A percentile compares a stretch with the other conserved stretches of the same genome.
Conservation (phyloP, 1,140 invertebrate species). For the Zaprionus gabonicus region DNA sequence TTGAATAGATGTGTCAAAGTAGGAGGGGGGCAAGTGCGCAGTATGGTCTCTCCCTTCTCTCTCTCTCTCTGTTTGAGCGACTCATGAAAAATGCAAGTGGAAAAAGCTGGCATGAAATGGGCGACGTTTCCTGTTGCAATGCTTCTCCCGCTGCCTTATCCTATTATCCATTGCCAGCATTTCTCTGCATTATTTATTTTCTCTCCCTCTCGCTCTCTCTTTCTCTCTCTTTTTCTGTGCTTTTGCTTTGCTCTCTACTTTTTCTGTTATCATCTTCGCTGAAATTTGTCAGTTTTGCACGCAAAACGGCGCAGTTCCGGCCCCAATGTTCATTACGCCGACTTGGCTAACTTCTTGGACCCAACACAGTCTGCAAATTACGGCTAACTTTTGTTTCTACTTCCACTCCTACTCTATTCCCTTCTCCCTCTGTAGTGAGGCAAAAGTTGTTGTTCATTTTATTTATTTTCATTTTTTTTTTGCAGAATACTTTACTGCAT, state of each 20-base stretch:
- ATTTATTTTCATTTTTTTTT: neutral
- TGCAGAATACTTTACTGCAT: neutral
- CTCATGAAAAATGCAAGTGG: conserved; percentile 75
- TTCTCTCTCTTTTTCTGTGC: neutral
- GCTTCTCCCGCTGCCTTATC: conserved; percentile 45
- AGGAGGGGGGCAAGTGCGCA: neutral
- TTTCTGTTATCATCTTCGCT: conserved; percentile 12
- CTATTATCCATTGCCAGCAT: conserved; percentile 63
- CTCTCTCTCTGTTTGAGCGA: conserved; percentile 45
- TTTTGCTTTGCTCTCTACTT: neutral
- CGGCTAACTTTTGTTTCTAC: conserved; percentile 55
- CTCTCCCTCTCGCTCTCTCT: conserved; percentile 7
- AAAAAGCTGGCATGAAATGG: conserved; percentile 74
- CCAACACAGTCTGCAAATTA: conserved; percentile 58
- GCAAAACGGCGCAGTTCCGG: conserved; percentile 77
- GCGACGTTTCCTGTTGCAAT: conserved; percentile 65
- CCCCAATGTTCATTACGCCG: conserved; percentile 69
- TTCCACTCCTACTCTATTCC: neutral
- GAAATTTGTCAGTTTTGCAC: conserved; percentile 58
- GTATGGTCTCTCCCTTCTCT: neutral
- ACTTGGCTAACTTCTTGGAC: conserved; percentile 54
- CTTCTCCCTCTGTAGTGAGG: neutral
- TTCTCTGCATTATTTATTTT: conserved; percentile 38
- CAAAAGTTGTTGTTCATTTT: neutral
- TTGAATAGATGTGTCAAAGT: neutral